A percentile compares a stretch with the other conserved stretches of the same genome.
These are phyloP conservation scores for Urophycis tenuis DNA, from an alignment of 2,797 vertebrate genomes.

Conservation along the genomic window DNA sequence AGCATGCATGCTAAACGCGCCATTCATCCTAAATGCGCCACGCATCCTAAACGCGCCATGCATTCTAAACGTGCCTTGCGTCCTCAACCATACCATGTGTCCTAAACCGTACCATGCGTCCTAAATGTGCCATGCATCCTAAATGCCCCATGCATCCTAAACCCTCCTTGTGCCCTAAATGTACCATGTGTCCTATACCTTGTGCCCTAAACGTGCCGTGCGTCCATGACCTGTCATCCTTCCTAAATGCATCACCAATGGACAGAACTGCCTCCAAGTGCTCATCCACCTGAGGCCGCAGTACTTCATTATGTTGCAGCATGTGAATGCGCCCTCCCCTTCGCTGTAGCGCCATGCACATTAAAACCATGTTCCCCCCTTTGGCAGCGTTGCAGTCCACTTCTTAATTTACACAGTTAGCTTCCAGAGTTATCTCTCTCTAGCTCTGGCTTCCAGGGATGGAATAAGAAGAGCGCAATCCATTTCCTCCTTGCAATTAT, in stretches of 20 bases:
- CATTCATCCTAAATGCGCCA: background rate
- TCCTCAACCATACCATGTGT: background rate
- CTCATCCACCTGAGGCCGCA: background rate
- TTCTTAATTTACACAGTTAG: background rate
- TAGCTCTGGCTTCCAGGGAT: conserved; percentile 4
- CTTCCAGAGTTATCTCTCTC: background rate
- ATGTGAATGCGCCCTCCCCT: background rate
- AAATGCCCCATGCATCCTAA: background rate
- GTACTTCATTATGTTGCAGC: background rate
- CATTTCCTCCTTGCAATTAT: conserved; percentile 17
- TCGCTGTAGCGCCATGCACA: background rate
- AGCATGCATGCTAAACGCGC: too few species aligned
- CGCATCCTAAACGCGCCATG: background rate
- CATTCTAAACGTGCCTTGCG: background rate
- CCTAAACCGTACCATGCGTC: background rate
- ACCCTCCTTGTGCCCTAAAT: background rate
- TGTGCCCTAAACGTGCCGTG: background rate
- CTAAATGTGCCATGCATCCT: background rate
- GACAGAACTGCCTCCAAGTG: background rate
- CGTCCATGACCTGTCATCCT: background rate
- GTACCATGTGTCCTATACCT: background rate
- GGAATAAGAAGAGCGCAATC: conserved; percentile 41
- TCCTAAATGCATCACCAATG: background rate
- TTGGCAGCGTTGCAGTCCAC: background rate
- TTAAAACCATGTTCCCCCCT: background rate